Percentiles rank a stretch among this genome's conserved stretches.
These are phyloP conservation scores for Sitodiplosis mosellana DNA, from an alignment of 1,140 invertebrate genomes.

Conservation along the genomic window DNA sequence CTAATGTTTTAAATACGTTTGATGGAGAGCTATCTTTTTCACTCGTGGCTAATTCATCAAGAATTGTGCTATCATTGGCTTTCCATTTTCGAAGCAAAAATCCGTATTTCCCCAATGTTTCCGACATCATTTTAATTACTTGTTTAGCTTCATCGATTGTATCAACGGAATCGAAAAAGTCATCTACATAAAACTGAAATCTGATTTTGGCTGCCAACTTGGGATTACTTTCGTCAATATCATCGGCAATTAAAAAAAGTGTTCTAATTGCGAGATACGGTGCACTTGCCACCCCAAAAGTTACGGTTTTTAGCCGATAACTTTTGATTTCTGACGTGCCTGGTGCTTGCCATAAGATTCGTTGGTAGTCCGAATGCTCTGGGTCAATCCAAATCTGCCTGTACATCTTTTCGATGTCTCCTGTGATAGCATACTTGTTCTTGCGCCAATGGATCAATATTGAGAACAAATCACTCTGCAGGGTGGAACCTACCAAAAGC, in stretches of 20 bases:
- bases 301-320: constrained; percentile 16
- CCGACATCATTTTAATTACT: constrained; percentile 4
- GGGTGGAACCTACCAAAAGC: constrained; percentile 13
- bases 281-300: constrained; percentile 14
- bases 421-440: constrained; percentile 10
- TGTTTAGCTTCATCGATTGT: constrained; percentile 8
- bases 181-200: constrained; percentile 20
- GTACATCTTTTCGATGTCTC: constrained; percentile 20
- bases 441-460: constrained; percentile 19
- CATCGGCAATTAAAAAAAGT: not conserved
- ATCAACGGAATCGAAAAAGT: constrained; percentile 16
- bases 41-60: not conserved
- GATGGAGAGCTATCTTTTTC: not conserved
- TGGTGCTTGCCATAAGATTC: constrained; percentile 14
- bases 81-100: constrained; percentile 4
- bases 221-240: constrained; percentile 7
- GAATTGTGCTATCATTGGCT: constrained; percentile 3
- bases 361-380: constrained; percentile 11
- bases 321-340: constrained; percentile 9
- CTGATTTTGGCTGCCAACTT: constrained; percentile 8
- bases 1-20: not conserved
- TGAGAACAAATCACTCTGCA: constrained; percentile 21
- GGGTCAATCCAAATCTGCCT: constrained; percentile 1
- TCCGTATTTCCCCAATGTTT: not conserved
- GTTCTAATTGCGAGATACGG: constrained; percentile 9